Evolutionary conservation across 2,113 vertebrate genomes (phyloP), one percentile per base, ranked within the genome.

Genomic region (Neotragus moschatus): DNA sequence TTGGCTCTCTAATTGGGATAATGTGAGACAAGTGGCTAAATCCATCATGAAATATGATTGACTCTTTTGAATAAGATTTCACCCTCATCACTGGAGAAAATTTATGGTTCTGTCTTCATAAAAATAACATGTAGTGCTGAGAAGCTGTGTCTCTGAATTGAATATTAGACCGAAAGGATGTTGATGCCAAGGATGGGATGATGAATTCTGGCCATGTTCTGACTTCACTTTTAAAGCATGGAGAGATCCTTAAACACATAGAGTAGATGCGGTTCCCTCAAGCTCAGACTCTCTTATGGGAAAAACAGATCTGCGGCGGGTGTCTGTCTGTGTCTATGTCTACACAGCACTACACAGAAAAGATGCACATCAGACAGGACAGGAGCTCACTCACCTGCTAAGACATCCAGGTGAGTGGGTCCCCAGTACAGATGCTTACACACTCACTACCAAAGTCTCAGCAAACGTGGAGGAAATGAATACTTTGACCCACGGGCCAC

Each of bases 21-120:
- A 15, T 28, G 25, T 12, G 91, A 92, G 81, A 14, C 7, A 88
- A 93, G 93, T 53, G 66, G 91, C 66, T 95, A 92, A 96, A 97
- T 98, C 82, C 93, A 94, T 94, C 0, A 2, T 17, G 86, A 16
- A 2, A 84, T 36, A 58, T 23, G 84, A 84, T 75, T 77, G 88
- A 96, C 86, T 97, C 95, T 95, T 98, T 97, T 96, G 97, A 95
- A 96, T 93, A 49, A 95, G 39, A 14, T 33, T 97, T 53, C 86
- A 93, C 82, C 94, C 90, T 94, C 81, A 43, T 97, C 39, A 45
- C 49, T 66, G 60, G 92, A 91, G 51, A 90, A 43, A 4, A 47
- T 86, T 87, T 97, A 87, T 70, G 63, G 90, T 96, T 81, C 39
- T n/a, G 30, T 51, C 28, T 84, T 55, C 66, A 15, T 16, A 70